These are phyloP conservation scores for Drosophila leonis DNA, from an alignment of 2,888 invertebrate species.

Conservation along the genomic window DNA sequence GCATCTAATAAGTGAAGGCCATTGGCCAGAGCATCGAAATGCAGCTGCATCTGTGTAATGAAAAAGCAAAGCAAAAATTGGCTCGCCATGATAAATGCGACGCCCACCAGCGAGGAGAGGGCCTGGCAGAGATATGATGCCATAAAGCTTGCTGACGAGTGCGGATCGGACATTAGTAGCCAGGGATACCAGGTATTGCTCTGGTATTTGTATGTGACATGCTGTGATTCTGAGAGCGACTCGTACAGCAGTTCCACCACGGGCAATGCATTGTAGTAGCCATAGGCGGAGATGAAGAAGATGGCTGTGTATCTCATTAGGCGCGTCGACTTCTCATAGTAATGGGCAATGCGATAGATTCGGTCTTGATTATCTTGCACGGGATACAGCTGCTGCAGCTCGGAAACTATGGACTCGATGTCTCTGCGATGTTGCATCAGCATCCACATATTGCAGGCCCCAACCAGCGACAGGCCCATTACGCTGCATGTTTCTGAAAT, in stretches of 20 bases:
- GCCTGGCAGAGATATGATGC: conserved; percentile 66
- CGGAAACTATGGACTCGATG: conserved; percentile 62
- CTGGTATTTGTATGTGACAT: conserved; percentile 66
- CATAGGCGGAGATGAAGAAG: conserved; percentile 63
- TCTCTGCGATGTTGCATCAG: conserved; percentile 50
- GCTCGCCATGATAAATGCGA: conserved; percentile 66
- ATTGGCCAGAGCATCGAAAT: conserved; percentile 73
- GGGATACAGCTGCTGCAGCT: conserved; percentile 36
- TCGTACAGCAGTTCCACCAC: conserved; percentile 66
- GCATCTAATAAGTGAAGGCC: conserved; percentile 60
- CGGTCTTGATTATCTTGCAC: not conserved
- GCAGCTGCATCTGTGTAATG: conserved; percentile 73
- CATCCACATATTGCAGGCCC: conserved; percentile 68
- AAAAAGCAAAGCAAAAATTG: conserved; percentile 77
- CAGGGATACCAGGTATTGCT: conserved; percentile 84
- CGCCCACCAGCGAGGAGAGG: conserved; percentile 62
- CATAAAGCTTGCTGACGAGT: conserved; percentile 44
- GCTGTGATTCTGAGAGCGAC: conserved; percentile 27
- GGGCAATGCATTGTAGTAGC: conserved; percentile 72
- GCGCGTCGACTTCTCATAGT: conserved; percentile 45
- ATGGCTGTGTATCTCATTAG: conserved; percentile 64
- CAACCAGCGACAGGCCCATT: conserved; percentile 65
- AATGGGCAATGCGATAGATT: conserved; percentile 57
- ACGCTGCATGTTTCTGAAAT: conserved; percentile 66
- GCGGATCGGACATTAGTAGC: conserved; percentile 48